Base-by-base conservation (phyloP, 2,797 vertebrate genomes). In the Gambelia wislizenii region DNA sequence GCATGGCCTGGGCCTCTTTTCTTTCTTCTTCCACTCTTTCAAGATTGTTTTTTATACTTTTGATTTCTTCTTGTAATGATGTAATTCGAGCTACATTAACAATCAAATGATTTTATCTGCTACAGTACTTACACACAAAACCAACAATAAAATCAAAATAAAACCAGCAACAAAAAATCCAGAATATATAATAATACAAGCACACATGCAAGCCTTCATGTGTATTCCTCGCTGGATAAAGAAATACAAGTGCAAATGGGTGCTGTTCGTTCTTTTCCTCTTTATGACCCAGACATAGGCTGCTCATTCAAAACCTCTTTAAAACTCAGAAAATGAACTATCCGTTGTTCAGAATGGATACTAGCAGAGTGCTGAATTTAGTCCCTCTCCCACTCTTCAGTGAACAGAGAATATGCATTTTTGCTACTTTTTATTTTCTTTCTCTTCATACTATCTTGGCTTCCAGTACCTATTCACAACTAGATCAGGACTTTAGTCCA, bases 51-150 rank as follows among this genome's bases (percentile, higher is more conserved):
- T 99, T 99, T 95, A 99, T 92, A 94, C 97, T 98, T 95, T 98
- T 99, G 86, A 99, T 98, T 94, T 99, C 99, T 93, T 99, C 99
- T 96, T 99, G 99, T 95, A 99, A 96, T 87, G 98, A 97, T 14
- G 97, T 94, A 93, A 98, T 98, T 90, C 98, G 98, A 95, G 97
- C 99, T 99, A 95, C 2, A 47, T 87, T 75, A 88, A 93, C 88
- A 94, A 95, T 75, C 2, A 81, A 59, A 87, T 3, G 54, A 47
- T 6, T 85, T 6, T 69, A 89, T 92, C 76, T 93, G 14, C 89
- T 75, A 92, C 0, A 22, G 2, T 0, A 56, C 22, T 86, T 70
- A 12, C 14, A 93, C 25, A 74, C 12, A 91, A 64, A 85, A 56
- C 20, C 56, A 69, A 25, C 39, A 64, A 54, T 56, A 69, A 33